Percentiles rank a stretch among this genome's conserved stretches.
Conservation (phyloP, 1,140 invertebrate species). For the Brachionus plicatilis region DNA sequence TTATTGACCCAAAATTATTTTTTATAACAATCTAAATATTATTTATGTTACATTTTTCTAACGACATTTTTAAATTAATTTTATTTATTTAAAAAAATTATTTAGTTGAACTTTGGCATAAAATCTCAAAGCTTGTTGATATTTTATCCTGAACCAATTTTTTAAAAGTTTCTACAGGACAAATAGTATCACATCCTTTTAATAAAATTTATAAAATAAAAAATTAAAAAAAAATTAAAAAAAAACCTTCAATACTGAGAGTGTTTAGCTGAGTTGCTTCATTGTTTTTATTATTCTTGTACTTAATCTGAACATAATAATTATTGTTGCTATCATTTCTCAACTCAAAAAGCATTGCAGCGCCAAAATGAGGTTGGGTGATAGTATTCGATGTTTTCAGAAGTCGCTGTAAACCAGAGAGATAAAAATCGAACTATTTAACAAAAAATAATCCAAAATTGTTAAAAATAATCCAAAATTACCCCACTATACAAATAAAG, state of each 20-base stretch:
- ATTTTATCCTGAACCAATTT: background rate
- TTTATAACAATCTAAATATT: too few species aligned
- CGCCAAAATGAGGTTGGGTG: background rate
- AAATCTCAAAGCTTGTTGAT: background rate
- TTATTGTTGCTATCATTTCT: background rate
- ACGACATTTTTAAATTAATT: background rate
- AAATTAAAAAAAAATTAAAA: background rate
- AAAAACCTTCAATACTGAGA: background rate
- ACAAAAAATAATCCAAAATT: background rate
- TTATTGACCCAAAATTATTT: too few species aligned
- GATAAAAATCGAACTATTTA: background rate
- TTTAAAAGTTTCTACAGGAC: background rate
- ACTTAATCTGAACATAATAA: background rate
- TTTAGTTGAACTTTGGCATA: background rate
- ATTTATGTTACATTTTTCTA: background rate
- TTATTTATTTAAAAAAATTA: too few species aligned
- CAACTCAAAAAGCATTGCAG: background rate
- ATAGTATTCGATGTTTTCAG: background rate
- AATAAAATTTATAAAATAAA: background rate
- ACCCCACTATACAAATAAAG: background rate
- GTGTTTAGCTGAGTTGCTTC: background rate
- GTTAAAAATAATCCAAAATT: background rate
- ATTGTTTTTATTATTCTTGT: background rate
- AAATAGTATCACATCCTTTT: background rate
- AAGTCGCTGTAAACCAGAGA: background rate